These are phyloP conservation scores for Lagopus leucura DNA, from an alignment of 2,113 vertebrate genomes.

Conservation along the genomic window DNA sequence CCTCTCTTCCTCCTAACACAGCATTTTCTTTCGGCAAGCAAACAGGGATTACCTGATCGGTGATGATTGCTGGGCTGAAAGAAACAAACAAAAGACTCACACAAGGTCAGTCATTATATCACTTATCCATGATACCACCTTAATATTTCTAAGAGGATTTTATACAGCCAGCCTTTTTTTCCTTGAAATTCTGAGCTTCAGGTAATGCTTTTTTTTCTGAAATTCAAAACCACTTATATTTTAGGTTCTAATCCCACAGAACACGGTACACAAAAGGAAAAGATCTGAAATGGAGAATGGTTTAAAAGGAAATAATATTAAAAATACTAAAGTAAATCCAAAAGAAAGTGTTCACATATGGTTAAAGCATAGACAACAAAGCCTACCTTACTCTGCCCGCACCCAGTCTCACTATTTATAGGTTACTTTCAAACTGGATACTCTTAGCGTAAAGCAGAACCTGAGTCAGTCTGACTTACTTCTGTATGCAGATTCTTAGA, in stretches of 20 bases:
- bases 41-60: conserved; percentile 83
- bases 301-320: background rate
- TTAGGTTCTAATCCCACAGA: background rate
- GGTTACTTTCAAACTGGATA: background rate
- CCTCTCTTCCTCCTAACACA: conserved; percentile 83
- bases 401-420: background rate
- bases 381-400: background rate
- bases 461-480: background rate
- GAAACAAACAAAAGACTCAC: background rate
- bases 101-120: background rate
- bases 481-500: background rate
- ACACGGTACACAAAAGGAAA: background rate
- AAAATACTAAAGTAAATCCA: background rate
- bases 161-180: background rate
- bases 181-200: background rate
- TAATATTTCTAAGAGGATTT: background rate
- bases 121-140: background rate
- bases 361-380: background rate
- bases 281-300: background rate
- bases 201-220: background rate
- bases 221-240: background rate
- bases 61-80: conserved; percentile 86
- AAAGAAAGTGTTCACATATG: background rate
- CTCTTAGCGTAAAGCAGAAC: background rate
- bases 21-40: conserved; percentile 87